phyloP scores from a whole-genome alignment of 2,888 invertebrate genomes.

The Tridacna gigas region DNA sequence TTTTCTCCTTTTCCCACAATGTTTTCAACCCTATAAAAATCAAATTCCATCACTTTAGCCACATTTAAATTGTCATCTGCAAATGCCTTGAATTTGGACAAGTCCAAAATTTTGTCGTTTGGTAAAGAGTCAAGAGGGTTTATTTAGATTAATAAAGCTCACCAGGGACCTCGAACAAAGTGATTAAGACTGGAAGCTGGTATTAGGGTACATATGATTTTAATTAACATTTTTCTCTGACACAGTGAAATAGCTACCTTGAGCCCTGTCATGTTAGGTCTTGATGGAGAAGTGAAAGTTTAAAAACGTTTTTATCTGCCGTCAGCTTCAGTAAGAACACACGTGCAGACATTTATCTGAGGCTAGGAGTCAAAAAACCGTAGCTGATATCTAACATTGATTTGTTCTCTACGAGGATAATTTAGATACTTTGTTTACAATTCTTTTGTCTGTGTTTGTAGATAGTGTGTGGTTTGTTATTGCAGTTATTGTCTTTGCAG shows the following conservation, averaged over 20 bases:
- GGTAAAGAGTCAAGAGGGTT: constrained; percentile 35
- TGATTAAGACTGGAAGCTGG: constrained; percentile 21
- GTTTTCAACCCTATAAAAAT: too few relatives aligned
- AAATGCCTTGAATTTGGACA: too few relatives aligned
- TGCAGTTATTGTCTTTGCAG: background rate
- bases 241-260: constrained; percentile 29
- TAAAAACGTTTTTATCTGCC: constrained; percentile 10
- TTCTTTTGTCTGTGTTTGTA: constrained; percentile 22
- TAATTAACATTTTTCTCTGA: constrained; percentile 44
- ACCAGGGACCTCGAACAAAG: constrained; percentile 35
- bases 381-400: background rate
- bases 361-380: background rate
- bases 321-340: background rate
- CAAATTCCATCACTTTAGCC: too few relatives aligned
- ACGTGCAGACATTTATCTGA: constrained; percentile 7
- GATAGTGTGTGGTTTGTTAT: background rate
- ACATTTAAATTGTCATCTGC: constrained; percentile 3
- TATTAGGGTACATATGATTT: constrained; percentile 51
- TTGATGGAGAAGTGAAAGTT: constrained; percentile 25
- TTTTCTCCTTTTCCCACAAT: too few relatives aligned
- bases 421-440: constrained; percentile 12
- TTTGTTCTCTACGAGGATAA: background rate
- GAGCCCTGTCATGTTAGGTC: constrained; percentile 14
- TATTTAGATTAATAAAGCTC: constrained; percentile 51
- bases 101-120: too few relatives aligned